These are phyloP conservation scores for Rhineura floridana DNA, from an alignment of 2,113 vertebrate species.

Conservation along the genomic window DNA sequence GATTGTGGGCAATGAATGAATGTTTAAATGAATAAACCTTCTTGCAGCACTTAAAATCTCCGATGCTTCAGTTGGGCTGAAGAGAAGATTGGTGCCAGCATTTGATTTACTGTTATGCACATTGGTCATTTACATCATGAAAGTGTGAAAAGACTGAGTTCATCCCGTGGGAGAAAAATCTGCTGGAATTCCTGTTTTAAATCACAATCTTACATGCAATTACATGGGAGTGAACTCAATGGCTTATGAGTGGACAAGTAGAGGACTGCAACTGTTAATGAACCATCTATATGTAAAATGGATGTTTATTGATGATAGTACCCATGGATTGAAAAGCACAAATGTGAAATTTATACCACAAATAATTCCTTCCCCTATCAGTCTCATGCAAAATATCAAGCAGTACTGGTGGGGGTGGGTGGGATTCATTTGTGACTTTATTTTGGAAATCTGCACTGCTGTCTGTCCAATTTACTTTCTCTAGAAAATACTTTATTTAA, in stretches of 20 bases:
- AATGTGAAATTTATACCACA: conserved; percentile 25
- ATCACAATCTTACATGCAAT: too few species aligned
- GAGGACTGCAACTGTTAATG: too few species aligned
- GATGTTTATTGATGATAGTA: not conserved
- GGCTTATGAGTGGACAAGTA: too few species aligned
- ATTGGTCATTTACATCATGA: not conserved
- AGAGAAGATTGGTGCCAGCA: too few species aligned
- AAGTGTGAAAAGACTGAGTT: not conserved
- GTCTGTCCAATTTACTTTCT: conserved; percentile 34
- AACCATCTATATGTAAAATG: not conserved
- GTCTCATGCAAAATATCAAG: conserved; percentile 33
- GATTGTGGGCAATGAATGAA: too few species aligned
- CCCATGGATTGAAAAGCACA: not conserved
- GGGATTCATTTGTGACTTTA: conserved; percentile 54
- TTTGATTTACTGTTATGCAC: too few species aligned
- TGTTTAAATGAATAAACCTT: too few species aligned
- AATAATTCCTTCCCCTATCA: conserved; percentile 38
- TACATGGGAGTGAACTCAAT: too few species aligned
- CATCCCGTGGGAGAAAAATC: not conserved
- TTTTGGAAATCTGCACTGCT: conserved; percentile 55
- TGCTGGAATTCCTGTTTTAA: not conserved
- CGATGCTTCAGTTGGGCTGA: too few species aligned
- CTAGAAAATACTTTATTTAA: conserved; percentile 5
- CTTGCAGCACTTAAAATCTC: too few species aligned
- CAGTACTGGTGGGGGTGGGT: not conserved